phyloP scores from a whole-genome alignment of 2,797 vertebrate genomes.

The Threskiornis aethiopicus region DNA sequence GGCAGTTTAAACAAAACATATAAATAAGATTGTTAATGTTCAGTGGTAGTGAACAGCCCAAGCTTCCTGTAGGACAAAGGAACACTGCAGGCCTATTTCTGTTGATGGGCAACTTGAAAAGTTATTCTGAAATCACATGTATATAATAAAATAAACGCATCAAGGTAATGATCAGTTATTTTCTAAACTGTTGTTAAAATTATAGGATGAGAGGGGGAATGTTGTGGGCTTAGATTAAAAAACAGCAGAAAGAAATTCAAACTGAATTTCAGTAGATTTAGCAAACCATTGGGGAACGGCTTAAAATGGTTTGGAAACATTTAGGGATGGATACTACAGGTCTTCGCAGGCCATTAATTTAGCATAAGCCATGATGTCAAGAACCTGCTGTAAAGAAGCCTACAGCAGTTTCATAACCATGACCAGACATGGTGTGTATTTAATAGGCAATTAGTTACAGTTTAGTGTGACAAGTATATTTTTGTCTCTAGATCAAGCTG shows the following conservation, averaged over 20 bases:
- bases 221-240: neutral
- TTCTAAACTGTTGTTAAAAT: neutral
- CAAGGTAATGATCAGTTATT: neutral
- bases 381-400: neutral
- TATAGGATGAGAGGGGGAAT: rapidly evolving
- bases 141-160: neutral
- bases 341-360: neutral
- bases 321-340: neutral
- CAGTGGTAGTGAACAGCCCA: neutral
- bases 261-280: neutral
- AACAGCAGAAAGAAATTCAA: neutral
- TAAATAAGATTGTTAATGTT: neutral
- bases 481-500: neutral
- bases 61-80: neutral
- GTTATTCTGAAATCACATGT: neutral
- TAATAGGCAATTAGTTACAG: conserved; percentile 3
- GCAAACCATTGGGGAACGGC: neutral
- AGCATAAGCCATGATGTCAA: neutral
- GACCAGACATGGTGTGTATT: neutral
- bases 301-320: neutral
- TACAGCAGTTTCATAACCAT: neutral
- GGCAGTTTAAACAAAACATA: neutral
- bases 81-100: neutral
- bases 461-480: neutral
- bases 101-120: neutral